Evolutionary conservation across 2,113 vertebrate genomes (phyloP).

Genomic region (Centrocercus urophasianus): DNA sequence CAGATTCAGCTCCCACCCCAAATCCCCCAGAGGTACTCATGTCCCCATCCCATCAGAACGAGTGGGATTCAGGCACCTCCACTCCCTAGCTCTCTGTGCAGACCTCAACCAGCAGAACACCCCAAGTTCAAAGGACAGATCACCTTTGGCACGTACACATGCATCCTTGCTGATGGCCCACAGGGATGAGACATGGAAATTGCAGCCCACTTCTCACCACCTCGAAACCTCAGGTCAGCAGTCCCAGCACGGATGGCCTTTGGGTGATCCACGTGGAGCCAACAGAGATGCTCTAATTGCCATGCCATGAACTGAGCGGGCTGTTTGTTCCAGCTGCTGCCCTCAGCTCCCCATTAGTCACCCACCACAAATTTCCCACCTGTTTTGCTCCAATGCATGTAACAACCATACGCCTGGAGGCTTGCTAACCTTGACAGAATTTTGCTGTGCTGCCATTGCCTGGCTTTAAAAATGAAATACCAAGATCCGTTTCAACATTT

Average conservation of each 20-base stretch:
- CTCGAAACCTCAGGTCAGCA: not conserved
- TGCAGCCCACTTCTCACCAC: not conserved
- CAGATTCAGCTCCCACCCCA: not conserved
- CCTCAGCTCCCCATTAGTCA: constrained; percentile 9
- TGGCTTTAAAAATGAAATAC: not conserved
- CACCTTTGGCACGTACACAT: rapidly evolving
- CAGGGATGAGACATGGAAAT: not conserved
- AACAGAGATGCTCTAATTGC: not conserved
- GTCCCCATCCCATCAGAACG: not conserved
- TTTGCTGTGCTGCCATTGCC: rapidly evolving
- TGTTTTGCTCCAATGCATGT: constrained; percentile 5
- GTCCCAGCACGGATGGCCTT: not conserved
- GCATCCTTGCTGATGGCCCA: not conserved
- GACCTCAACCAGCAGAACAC: not conserved
- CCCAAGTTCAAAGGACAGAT: not conserved
- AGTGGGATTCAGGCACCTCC: not conserved
- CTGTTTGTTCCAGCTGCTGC: constrained; percentile 22
- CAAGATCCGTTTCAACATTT: not conserved
- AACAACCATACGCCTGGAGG: rapidly evolving
- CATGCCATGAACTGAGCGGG: not conserved
- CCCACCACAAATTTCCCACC: constrained; percentile 58
- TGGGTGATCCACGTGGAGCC: not conserved
- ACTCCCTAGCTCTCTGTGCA: not conserved
- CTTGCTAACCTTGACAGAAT: constrained; percentile 1
- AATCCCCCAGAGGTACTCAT: not conserved